Evolutionary conservation across 2,113 vertebrate species (phyloP), one percentile per base, ranked within the genome.

Genomic region (Alligator sinensis): DNA sequence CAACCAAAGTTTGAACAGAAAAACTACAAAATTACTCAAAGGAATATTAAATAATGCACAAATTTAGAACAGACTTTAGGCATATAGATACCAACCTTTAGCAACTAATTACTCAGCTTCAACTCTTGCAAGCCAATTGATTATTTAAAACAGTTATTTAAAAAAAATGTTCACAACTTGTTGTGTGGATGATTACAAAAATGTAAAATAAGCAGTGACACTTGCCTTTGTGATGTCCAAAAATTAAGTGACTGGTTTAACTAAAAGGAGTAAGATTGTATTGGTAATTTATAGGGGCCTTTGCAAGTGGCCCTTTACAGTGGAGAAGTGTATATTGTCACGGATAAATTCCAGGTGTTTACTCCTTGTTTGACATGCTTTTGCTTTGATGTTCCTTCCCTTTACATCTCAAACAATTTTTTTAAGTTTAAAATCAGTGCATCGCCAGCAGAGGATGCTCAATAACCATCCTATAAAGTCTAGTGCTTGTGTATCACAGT

Each of bases 361-460:
- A 27, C 59, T n/a, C 60, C 77, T 2, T 24, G 0, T 75, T 80
- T 85, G 25, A 9, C 72, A 22, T 1, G 1, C 34, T 84, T 93
- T 86, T 21, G 15, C 21, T 55, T 4, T 86, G 30, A 89, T 88
- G 57, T 91, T 84, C 85, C 28, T 82, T 76, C 79, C 79, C 9
- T 34, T 68, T 90, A 15, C 70, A 9, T 90, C 84, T 85, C 83
- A 87, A 84, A 87, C 19, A 1, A 1, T 89, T 87, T 92, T 89
- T 60, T 30, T 61, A 74, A 17, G 62, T 95, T 93, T 78, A 83
- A 70, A 59, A 61, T 9, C 3, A 6, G 25, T 4, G 64, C 28
- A 22, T 84, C 28, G 70, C 96, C 96, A 95, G 96, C 75, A 95
- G 96, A 94, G 81, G 96, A 79, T 93, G 94, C 96, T 97, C 60